Base-by-base conservation (phyloP, 2,888 invertebrate genomes). In the Ptychoptera contaminata region DNA sequence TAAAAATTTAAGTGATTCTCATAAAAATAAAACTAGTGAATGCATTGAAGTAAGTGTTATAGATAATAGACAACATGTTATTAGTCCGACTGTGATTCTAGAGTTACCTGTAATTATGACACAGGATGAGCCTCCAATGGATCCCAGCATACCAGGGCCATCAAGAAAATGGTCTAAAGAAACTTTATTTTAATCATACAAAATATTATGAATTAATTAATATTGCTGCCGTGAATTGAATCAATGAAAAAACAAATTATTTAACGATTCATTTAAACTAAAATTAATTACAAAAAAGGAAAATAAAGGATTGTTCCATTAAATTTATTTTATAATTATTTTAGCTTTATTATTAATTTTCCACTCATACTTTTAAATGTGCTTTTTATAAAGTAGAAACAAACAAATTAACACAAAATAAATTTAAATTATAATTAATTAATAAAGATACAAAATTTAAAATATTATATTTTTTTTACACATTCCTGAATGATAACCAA, bases 131-230 rank as follows among this genome's bases (percentile, higher is more conserved):
- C 47, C 46, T 47, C 46, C 45, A 44, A 14, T 43, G 12, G 65
- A 65, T 56, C 63, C 65, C 43, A 63, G 62, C 46, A 51, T 64
- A 54, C 63, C 65, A 48, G 61, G 63, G 50, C 57, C 62, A 42
- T 56, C 61, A 46, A 58, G 65, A 50, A 65, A 65, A 56, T 80
- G 80, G 73, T 80, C 82, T 51, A 79, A 80, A 59, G 84, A 84
- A 71, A 84, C 84, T 57, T 73, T 84, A 59, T 84, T 84, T 73
- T 84, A 80, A 64, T 60, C 60, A 52, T 42, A 47, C 37, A 39
- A 44, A 43, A 40, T 35, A 35, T 42, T 32, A 7, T 32, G 2
- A 2, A 3, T 32, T 32, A 32, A 32, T 32, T 11, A 32, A 42
- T 38, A 42, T 32, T 45, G 45, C 42, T 45, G 45, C 45, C 42